A percentile compares a stretch with the other conserved stretches of the same genome.
phyloP scores from a whole-genome alignment of 2,888 invertebrate species.

The Drosophila hawaiiensis region DNA sequence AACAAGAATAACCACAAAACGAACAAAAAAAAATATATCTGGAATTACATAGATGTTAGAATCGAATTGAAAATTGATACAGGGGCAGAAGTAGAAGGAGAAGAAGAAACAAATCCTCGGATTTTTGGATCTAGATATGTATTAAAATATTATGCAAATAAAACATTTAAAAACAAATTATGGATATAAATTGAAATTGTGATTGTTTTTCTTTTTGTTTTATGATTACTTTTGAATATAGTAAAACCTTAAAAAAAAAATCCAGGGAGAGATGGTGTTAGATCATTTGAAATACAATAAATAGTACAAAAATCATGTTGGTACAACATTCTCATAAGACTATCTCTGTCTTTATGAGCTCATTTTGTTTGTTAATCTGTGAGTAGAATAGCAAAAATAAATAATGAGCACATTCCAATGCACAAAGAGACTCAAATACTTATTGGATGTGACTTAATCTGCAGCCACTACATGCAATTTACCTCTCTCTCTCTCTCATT shows the following conservation, averaged over 20 bases:
- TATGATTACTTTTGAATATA: too few species aligned
- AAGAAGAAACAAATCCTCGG: neutral
- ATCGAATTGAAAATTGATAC: conserved; percentile 12
- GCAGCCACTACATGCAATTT: conserved; percentile 15
- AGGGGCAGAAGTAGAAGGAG: neutral
- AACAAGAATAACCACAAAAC: conserved; percentile 7
- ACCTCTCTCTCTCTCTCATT: neutral
- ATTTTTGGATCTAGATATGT: neutral
- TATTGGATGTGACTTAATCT: conserved; percentile 13
- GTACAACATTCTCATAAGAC: neutral
- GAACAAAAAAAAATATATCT: conserved; percentile 18
- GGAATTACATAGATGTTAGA: conserved; percentile 15
- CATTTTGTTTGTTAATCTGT: conserved; percentile 24
- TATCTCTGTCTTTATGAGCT: conserved; percentile 33
- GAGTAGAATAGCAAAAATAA: conserved; percentile 3
- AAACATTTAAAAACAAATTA: neutral
- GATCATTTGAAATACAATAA: neutral
- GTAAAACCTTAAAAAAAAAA: neutral
- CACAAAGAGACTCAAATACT: conserved; percentile 12
- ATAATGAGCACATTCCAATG: conserved; percentile 26
- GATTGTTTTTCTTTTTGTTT: neutral
- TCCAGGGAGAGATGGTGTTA: neutral
- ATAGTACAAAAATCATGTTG: neutral
- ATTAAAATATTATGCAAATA: neutral
- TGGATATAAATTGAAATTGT: neutral